phyloP scores from a whole-genome alignment of 2,113 vertebrate genomes.

The Erinaceus europaeus region DNA sequence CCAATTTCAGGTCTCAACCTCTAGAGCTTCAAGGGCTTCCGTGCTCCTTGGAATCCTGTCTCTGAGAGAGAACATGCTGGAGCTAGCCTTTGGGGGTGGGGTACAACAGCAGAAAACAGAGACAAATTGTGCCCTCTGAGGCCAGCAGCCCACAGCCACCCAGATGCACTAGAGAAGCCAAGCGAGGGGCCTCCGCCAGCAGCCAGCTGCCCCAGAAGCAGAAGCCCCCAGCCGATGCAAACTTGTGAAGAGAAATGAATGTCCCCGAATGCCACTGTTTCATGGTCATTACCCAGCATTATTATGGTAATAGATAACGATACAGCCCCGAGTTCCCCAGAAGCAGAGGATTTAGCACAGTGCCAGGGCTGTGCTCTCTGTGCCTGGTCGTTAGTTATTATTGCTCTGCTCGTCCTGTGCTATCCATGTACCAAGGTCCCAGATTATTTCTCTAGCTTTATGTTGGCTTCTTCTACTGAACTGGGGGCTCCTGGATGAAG shows the following conservation, averaged over 20 bases:
- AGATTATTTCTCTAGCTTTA: too few relatives aligned
- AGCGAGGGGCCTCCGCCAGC: background rate
- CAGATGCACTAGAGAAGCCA: background rate
- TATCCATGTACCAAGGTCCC: too few relatives aligned
- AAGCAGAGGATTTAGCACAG: background rate
- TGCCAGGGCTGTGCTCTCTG: too few relatives aligned
- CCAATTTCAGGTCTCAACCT: background rate
- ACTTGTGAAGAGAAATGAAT: background rate
- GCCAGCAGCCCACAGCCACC: background rate
- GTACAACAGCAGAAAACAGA: background rate
- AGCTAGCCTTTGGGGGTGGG: background rate
- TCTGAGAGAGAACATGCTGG: background rate
- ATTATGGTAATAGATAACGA: background rate
- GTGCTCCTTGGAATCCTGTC: background rate
- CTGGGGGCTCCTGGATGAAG: background rate
- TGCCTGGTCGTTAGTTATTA: slow-evolving; percentile 1
- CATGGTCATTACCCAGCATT: slow-evolving; percentile 10
- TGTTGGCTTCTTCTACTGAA: background rate
- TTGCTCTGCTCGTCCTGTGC: background rate
- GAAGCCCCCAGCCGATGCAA: background rate
- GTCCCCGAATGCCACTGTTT: background rate
- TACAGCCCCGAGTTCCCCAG: background rate
- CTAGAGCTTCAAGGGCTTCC: background rate
- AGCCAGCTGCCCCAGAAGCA: background rate
- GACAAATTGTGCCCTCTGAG: background rate